Conservation (phyloP, 2,113 vertebrate species). For the Labrus mixtus region DNA sequence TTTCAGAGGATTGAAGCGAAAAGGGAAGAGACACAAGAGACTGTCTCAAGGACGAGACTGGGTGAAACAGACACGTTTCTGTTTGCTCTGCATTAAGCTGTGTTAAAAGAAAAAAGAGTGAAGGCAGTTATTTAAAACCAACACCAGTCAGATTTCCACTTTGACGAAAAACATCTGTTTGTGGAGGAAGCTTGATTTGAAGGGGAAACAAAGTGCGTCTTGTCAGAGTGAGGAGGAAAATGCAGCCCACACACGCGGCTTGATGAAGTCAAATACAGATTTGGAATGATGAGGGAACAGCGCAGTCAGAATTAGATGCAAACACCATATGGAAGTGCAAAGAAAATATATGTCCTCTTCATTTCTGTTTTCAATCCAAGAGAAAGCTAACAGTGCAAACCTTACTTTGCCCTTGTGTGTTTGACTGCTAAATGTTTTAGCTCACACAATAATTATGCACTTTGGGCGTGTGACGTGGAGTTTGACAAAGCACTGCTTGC, state of each 20-base stretch:
- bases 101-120: neutral
- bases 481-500: slow-evolving; percentile 47
- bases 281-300: slow-evolving; percentile 3
- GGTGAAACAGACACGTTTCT: neutral
- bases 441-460: slow-evolving; percentile 68
- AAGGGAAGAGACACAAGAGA: neutral
- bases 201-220: neutral
- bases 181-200: slow-evolving; percentile 11
- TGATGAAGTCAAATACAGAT: slow-evolving; percentile 8
- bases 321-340: neutral
- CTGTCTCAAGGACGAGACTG: neutral
- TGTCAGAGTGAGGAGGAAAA: neutral
- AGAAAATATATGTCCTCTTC: neutral
- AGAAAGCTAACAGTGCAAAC: slow-evolving; percentile 17
- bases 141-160: slow-evolving; percentile 12
- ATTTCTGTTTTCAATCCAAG: neutral
- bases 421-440: slow-evolving; percentile 57
- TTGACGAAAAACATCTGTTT: slow-evolving; percentile 15
- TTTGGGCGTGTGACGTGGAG: slow-evolving; percentile 37
- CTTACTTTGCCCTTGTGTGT: slow-evolving; percentile 33
- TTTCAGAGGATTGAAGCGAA: neutral
- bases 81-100: neutral
- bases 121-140: neutral
- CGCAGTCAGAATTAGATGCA: neutral
- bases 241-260: neutral